Evolutionary conservation across 1,140 invertebrate genomes (phyloP).

Genomic region (Lutraria rhynchaena): DNA sequence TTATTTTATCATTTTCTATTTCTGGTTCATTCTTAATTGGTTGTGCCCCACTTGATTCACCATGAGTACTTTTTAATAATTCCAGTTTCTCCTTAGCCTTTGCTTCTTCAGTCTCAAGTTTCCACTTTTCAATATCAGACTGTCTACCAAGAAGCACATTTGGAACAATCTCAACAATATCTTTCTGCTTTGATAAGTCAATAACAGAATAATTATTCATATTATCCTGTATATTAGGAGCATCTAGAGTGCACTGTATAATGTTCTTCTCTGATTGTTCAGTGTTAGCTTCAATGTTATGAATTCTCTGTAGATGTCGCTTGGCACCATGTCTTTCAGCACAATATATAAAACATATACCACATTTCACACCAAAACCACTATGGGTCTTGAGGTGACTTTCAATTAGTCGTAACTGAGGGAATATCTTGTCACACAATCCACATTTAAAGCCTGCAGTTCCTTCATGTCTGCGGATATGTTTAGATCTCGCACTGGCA

Average conservation of each 20-base stretch:
- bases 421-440: conserved; percentile 50
- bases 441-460: conserved; percentile 44
- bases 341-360: conserved; percentile 53
- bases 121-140: conserved; percentile 44
- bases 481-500: conserved; percentile 56
- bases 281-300: conserved; percentile 49
- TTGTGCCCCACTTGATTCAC: not conserved
- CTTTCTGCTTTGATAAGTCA: conserved; percentile 32
- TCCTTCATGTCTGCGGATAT: conserved; percentile 52
- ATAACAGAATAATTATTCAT: conserved; percentile 41
- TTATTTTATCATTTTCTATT: too few species aligned
- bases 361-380: conserved; percentile 53
- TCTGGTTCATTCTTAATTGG: too few species aligned
- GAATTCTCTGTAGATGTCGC: conserved; percentile 55
- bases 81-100: conserved; percentile 30
- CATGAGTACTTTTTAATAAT: not conserved
- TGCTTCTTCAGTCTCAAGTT: conserved; percentile 10
- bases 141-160: conserved; percentile 22
- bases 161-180: conserved; percentile 45
- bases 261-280: conserved; percentile 40
- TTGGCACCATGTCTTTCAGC: conserved; percentile 53
- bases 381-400: conserved; percentile 54
- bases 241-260: conserved; percentile 30
- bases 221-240: conserved; percentile 33
- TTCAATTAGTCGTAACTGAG: conserved; percentile 46